A percentile compares a stretch with the other conserved stretches of the same genome.
Evolutionary conservation across 2,113 vertebrate species (phyloP).

Genomic region (Heteronetta atricapilla): DNA sequence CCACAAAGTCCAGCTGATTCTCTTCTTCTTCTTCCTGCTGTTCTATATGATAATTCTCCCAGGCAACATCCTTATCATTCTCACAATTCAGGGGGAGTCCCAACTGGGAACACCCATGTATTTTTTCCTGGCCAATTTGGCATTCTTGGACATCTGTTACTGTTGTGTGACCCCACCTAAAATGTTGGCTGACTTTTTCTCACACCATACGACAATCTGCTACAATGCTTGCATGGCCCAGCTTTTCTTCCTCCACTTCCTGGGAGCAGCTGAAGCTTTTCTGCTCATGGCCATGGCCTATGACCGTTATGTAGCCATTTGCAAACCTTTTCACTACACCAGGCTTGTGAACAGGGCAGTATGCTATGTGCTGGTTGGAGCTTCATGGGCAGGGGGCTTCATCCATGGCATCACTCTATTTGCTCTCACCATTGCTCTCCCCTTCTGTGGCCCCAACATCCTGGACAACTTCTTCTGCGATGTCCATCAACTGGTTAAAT

Average conservation of each 20-base stretch:
- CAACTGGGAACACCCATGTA: conserved; percentile 49
- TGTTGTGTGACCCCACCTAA: conserved; percentile 54
- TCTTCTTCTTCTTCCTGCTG: conserved; percentile 41
- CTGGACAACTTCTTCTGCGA: conserved; percentile 27
- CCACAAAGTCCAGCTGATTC: not conserved
- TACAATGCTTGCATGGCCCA: conserved; percentile 49
- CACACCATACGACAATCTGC: conserved; percentile 18
- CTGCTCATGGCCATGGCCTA: conserved; percentile 57
- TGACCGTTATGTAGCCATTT: conserved; percentile 43
- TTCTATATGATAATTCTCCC: conserved; percentile 6
- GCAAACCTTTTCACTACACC: conserved; percentile 41
- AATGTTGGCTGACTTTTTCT: conserved; percentile 56
- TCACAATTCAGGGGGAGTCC: not conserved
- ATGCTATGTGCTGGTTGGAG: not conserved
- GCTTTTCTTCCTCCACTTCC: conserved; percentile 58
- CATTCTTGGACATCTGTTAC: conserved; percentile 47
- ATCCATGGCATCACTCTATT: not conserved
- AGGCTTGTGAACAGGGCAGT: conserved; percentile 12
- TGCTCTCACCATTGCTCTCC: not conserved
- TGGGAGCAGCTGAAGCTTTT: conserved; percentile 38
- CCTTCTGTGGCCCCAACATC: not conserved
- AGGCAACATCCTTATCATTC: conserved; percentile 43
- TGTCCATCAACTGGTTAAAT: not conserved
- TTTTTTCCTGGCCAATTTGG: conserved; percentile 50
- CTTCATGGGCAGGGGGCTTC: not conserved